Evolutionary conservation across 2,888 invertebrate species (phyloP), one percentile per base, ranked within the genome.

Genomic region (Machimus atricapillus): DNA sequence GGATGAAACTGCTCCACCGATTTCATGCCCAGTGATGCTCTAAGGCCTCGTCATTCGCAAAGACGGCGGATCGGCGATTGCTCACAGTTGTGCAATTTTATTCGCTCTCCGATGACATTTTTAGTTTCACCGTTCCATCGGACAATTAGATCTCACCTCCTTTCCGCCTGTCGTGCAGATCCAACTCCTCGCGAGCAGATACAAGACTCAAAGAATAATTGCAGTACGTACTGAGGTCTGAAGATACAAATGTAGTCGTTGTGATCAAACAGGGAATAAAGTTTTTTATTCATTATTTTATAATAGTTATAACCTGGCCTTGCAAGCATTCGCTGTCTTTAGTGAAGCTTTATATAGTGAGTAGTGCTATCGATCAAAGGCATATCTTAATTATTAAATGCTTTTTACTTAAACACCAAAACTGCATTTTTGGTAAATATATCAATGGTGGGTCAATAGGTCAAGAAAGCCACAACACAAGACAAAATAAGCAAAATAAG

Each of bases 31-130:
- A 43, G 8, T 27, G 66, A 27, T 66, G 27, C 43, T 16, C 74
- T 74, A 34, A 74, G 85, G 73, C 58, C 85, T 85, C 74, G 74
- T 85, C 85, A 85, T 74, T 31, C 46, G 85, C 56, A 19, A 56
- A 23, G 78, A 43, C 78, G 78, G 23, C 27, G 43, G 46, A 40
- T 27, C 27, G 73, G 23, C 81, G 43, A 73, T 27, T 12, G 34
- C 34, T 52, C 19, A 19, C 19, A 19, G 74, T 85, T 85, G 73
- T 74, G 85, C 40, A 85, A 85, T 85, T 73, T 56, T 14, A 3
- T 52, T 19, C 9, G 37, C 27, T 85, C 46, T 34, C 16, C 73
- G 74, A 85, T 85, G 85, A 82, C 82, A 58, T 82, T 82, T 66
- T 66, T 82, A 58, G 66, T 58, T 66, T 58, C 82, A 82, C 82